phyloP scores from a whole-genome alignment of 2,797 vertebrate species.

The Tenualosa ilisha region DNA sequence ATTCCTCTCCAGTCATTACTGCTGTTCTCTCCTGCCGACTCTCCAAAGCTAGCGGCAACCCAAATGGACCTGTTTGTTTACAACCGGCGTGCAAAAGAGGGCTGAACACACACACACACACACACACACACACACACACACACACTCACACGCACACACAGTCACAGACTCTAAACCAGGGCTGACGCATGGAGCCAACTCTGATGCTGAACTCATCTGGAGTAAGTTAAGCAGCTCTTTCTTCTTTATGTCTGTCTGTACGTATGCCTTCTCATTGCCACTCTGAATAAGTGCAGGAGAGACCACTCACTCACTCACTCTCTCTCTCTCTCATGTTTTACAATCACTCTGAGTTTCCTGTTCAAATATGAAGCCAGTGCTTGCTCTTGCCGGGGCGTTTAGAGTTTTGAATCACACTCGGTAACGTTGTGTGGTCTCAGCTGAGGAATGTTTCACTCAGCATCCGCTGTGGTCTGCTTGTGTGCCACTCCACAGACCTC shows the following conservation, averaged over 20 bases:
- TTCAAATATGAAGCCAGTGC: not conserved
- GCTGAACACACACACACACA: conserved; percentile 64
- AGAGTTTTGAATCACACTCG: conserved; percentile 57
- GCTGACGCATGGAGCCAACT: conserved; percentile 75
- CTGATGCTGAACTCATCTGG: conserved; percentile 69
- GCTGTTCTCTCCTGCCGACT: conserved; percentile 40
- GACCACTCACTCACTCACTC: not conserved
- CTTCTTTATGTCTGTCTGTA: conserved; percentile 23
- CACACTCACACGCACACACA: conserved; percentile 63
- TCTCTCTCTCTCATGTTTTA: not conserved
- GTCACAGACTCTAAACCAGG: conserved; percentile 50
- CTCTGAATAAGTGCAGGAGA: not conserved
- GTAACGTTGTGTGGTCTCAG: conserved; percentile 66
- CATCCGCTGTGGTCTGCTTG: conserved; percentile 52
- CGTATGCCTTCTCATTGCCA: not conserved
- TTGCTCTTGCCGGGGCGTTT: conserved; percentile 53
- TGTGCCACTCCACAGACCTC: not conserved
- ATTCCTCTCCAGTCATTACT: not conserved
- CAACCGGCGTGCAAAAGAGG: conserved; percentile 65
- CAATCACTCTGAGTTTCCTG: not conserved
- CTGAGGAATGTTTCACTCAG: conserved; percentile 70
- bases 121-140: conserved; percentile 67
- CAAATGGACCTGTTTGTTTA: conserved; percentile 72
- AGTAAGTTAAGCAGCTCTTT: conserved; percentile 68
- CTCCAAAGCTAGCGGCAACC: conserved; percentile 37